Percentiles rank a stretch among this genome's conserved stretches.
These are phyloP conservation scores for Chorisops tibialis DNA, from an alignment of 2,888 invertebrate species.

Conservation along the genomic window DNA sequence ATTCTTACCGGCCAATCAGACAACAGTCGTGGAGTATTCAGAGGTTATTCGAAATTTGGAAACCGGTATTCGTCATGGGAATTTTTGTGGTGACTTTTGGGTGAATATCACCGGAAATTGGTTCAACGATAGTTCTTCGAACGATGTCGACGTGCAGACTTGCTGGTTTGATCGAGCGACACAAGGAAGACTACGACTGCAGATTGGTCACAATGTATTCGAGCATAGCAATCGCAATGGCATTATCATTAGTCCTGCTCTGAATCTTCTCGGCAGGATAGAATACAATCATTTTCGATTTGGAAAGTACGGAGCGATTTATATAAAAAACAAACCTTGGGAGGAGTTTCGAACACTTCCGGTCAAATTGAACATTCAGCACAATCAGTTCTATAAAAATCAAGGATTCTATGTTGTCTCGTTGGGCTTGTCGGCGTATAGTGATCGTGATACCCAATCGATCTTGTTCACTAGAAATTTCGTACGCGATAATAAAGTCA, in stretches of 20 bases:
- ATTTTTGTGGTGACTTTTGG: slow-evolving; percentile 81
- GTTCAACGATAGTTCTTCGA: slow-evolving; percentile 75
- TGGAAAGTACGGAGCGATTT: slow-evolving; percentile 77
- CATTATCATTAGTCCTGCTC: slow-evolving; percentile 74
- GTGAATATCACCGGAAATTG: slow-evolving; percentile 91
- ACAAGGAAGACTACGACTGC: slow-evolving; percentile 59
- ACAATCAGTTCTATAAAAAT: slow-evolving; percentile 89
- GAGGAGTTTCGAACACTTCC: slow-evolving; percentile 78
- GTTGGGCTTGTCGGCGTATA: slow-evolving; percentile 83
- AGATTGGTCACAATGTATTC: slow-evolving; percentile 84
- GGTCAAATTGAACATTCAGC: slow-evolving; percentile 68
- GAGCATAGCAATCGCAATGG: slow-evolving; percentile 71
- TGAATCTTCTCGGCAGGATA: slow-evolving; percentile 73
- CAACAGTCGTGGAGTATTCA: slow-evolving; percentile 81
- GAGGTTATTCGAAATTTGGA: slow-evolving; percentile 84
- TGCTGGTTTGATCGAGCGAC: slow-evolving; percentile 66
- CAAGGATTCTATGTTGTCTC: slow-evolving; percentile 84
- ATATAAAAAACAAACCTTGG: slow-evolving; percentile 75
- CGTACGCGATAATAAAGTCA: slow-evolving; percentile 78
- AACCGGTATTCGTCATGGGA: slow-evolving; percentile 86
- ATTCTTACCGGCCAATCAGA: slow-evolving; percentile 77
- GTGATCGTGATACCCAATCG: slow-evolving; percentile 74
- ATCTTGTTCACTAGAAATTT: slow-evolving; percentile 85
- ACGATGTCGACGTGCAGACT: slow-evolving; percentile 77
- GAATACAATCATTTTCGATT: slow-evolving; percentile 87